phyloP scores from a whole-genome alignment of 2,888 invertebrate genomes.

The Athetis lepigone region DNA sequence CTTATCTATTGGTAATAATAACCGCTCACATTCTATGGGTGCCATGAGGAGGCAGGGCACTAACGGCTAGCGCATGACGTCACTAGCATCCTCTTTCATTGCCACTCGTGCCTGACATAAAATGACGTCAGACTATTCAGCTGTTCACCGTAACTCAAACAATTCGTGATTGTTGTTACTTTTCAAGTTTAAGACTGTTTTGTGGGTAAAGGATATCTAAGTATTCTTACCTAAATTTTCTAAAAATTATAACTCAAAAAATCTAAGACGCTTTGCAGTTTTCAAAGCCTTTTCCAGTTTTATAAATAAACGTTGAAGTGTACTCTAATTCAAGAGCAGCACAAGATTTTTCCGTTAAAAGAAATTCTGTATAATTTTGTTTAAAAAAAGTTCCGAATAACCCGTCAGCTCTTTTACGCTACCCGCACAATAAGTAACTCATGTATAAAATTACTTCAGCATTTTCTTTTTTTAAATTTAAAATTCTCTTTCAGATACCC shows the following conservation, averaged over 20 bases:
- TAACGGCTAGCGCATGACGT: slow-evolving; percentile 56
- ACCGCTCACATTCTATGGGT: slow-evolving; percentile 42
- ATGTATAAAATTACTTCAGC: slow-evolving; percentile 41
- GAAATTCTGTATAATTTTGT: neutral
- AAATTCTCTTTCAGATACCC: slow-evolving; percentile 70
- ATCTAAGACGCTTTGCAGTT: no score
- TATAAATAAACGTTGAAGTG: neutral
- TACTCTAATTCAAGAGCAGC: neutral
- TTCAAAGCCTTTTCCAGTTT: neutral
- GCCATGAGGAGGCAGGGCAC: slow-evolving; percentile 33
- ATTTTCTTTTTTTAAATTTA: slow-evolving; percentile 51
- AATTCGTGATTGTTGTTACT: slow-evolving; percentile 47
- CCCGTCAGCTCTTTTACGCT: slow-evolving; percentile 10
- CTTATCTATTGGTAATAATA: slow-evolving; percentile 39
- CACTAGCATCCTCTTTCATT: slow-evolving; percentile 55
- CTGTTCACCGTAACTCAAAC: slow-evolving; percentile 46
- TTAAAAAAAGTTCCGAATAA: slow-evolving; percentile 30
- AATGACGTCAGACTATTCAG: slow-evolving; percentile 60
- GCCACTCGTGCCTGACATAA: slow-evolving; percentile 56
- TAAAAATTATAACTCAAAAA: neutral
- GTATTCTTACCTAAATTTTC: neutral
- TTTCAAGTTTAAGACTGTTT: slow-evolving; percentile 25
- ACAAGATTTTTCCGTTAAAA: slow-evolving; percentile 1
- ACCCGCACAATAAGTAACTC: slow-evolving; percentile 46
- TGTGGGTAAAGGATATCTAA: neutral